phyloP scores from a whole-genome alignment of 2,113 vertebrate species.

The Phylloscopus trochilus region DNA sequence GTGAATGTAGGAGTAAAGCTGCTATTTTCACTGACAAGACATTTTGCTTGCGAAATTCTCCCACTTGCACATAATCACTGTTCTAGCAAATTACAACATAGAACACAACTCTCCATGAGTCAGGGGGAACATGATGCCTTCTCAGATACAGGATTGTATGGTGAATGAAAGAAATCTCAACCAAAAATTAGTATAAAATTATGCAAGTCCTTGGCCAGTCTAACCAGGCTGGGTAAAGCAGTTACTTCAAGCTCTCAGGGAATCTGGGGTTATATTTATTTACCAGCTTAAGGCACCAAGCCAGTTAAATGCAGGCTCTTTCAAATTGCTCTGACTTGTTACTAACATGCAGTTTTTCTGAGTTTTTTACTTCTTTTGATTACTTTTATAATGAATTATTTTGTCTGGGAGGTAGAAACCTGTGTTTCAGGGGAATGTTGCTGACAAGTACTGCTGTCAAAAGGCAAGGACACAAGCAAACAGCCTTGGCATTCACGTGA shows the following conservation, averaged over 20 bases:
- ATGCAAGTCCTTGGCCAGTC: neutral
- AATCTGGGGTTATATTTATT: neutral
- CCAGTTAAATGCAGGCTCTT: neutral
- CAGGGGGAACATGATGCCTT: neutral
- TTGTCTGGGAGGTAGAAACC: neutral
- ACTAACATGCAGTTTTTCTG: neutral
- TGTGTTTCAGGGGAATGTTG: neutral
- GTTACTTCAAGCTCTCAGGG: neutral
- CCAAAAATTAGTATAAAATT: neutral
- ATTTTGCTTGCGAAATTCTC: slow-evolving; percentile 69
- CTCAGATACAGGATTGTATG: neutral
- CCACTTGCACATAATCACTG: slow-evolving; percentile 61
- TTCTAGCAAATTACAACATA: slow-evolving; percentile 47
- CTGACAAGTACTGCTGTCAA: neutral
- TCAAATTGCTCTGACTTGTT: neutral
- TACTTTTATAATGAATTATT: neutral
- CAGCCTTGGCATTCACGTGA: rapidly evolving
- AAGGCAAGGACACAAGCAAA: neutral
- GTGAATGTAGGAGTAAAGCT: slow-evolving; percentile 73
- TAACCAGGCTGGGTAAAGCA: neutral
- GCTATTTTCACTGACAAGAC: slow-evolving; percentile 72
- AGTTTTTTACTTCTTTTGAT: neutral
- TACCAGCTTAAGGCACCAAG: neutral
- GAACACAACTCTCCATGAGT: slow-evolving; percentile 35
- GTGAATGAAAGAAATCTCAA: slow-evolving; percentile 1